Conservation (phyloP, 2,888 invertebrate genomes). For the Drosophila parthenogenetica region DNA sequence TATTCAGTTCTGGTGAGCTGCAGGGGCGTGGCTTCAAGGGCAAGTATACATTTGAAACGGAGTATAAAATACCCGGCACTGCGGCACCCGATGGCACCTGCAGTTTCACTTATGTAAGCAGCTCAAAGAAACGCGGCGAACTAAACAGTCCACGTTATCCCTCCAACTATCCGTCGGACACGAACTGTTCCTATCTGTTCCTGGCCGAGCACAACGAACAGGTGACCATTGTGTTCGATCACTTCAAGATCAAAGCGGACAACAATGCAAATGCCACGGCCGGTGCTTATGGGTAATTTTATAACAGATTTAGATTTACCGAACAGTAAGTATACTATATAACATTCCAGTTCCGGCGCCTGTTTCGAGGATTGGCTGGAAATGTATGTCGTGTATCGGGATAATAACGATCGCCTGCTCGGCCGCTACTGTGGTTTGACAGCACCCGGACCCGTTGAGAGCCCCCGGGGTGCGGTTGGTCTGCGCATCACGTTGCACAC, state of each 20-base stretch:
- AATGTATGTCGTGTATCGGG: conserved; percentile 95
- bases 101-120: conserved; percentile 95
- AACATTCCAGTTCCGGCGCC: conserved; percentile 87
- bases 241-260: conserved; percentile 95
- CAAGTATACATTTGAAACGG: conserved; percentile 87
- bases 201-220: conserved; percentile 94
- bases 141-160: conserved; percentile 98
- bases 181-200: conserved; percentile 97
- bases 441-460: conserved; percentile 97
- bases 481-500: conserved; percentile 95
- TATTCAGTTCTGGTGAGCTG: conserved; percentile 96
- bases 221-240: conserved; percentile 95
- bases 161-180: conserved; percentile 97
- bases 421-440: conserved; percentile 96
- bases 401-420: conserved; percentile 92
- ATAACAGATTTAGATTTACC: too few relatives aligned
- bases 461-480: conserved; percentile 94
- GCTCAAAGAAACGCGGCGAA: conserved; percentile 94
- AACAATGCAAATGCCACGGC: conserved; percentile 90
- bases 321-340: too few relatives aligned
- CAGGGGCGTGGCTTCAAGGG: conserved; percentile 95
- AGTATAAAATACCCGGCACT: conserved; percentile 97
- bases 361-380: conserved; percentile 98
- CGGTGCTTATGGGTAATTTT: conserved; percentile 90
- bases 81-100: conserved; percentile 96